Conservation (phyloP, 2,113 vertebrate species). For the Nyctereutes procyonoides region DNA sequence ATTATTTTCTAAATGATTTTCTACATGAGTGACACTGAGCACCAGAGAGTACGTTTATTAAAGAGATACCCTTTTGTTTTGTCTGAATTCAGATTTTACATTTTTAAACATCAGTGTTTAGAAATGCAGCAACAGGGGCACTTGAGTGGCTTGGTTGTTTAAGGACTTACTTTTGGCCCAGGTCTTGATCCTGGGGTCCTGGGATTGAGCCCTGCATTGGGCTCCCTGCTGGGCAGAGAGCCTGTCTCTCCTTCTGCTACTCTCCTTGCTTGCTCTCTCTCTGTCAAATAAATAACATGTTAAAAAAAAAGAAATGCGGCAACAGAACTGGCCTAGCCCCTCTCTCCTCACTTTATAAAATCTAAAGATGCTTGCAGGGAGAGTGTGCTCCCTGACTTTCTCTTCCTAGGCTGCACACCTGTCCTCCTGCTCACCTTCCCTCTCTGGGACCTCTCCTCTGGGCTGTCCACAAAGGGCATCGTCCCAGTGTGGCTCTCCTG, state of each 20-base stretch:
- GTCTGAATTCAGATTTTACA: not conserved
- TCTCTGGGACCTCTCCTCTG: no score
- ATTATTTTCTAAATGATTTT: not conserved
- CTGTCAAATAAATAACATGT: no score
- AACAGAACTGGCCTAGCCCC: no score
- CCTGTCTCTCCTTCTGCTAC: no score
- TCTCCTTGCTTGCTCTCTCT: no score
- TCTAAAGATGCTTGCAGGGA: not conserved
- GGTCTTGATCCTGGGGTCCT: no score
- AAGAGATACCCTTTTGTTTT: not conserved
- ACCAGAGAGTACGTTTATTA: rapidly evolving
- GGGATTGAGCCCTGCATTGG: no score
- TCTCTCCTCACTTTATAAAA: rapidly evolving
- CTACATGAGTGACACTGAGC: not conserved
- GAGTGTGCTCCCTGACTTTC: rapidly evolving
- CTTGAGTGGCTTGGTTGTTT: no score
- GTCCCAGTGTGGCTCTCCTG: rapidly evolving
- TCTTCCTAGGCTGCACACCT: rapidly evolving
- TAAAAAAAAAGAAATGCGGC: no score
- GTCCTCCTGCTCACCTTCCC: not conserved
- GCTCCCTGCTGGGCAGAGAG: no score
- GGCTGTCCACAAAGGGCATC: rapidly evolving
- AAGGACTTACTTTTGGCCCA: no score
- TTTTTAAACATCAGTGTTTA: not conserved
- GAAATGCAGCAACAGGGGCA: no score